phyloP scores from a whole-genome alignment of 2,888 invertebrate species.

The Atherix ibis region DNA sequence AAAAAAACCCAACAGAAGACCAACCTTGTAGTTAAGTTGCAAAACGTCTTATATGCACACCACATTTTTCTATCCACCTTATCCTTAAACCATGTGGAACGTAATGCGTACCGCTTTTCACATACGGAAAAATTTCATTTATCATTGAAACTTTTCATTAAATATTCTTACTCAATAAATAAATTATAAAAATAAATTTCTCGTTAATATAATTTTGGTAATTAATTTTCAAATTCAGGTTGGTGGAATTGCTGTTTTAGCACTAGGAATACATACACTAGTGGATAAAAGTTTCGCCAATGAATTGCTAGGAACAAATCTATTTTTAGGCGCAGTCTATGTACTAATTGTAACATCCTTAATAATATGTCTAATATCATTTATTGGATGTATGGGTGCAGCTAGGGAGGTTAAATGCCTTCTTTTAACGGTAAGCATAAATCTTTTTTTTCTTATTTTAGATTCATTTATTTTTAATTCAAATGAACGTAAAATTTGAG shows the following conservation, averaged over 20 bases:
- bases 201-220: conserved; percentile 47
- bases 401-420: conserved; percentile 87
- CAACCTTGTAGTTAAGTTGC: too few species aligned
- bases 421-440: conserved; percentile 61
- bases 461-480: too few species aligned
- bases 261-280: conserved; percentile 71
- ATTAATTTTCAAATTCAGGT: conserved; percentile 47
- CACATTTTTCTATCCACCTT: too few species aligned
- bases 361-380: conserved; percentile 64
- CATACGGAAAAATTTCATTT: too few species aligned
- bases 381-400: conserved; percentile 88
- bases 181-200: neutral
- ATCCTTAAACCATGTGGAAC: too few species aligned
- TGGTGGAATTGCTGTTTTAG: conserved; percentile 61
- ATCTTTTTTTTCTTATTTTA: conserved; percentile 2
- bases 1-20: too few species aligned
- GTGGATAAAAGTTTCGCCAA: conserved; percentile 72
- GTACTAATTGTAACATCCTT: conserved; percentile 71
- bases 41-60: too few species aligned
- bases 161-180: neutral
- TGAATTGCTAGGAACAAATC: conserved; percentile 69
- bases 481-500: too few species aligned
- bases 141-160: too few species aligned
- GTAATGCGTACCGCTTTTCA: too few species aligned
- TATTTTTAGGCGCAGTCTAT: conserved; percentile 73